Evolutionary conservation across 1,140 invertebrate genomes (phyloP).

Genomic region (Mactra quadrangularis): DNA sequence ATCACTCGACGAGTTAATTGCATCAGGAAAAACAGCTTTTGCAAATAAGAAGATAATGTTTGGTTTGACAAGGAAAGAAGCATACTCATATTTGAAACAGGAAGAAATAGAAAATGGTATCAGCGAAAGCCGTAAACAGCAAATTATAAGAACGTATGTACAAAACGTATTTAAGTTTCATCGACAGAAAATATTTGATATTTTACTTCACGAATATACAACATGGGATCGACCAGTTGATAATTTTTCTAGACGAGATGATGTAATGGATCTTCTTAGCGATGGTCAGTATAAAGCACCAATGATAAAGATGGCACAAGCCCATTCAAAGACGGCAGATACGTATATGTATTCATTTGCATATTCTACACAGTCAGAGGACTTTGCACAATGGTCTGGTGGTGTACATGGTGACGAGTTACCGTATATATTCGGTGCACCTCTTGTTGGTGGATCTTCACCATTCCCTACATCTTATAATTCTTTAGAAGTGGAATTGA

Average conservation of each 20-base stretch:
- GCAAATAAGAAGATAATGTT: slow-evolving; percentile 91
- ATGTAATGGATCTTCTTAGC: slow-evolving; percentile 94
- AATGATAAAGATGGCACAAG: slow-evolving; percentile 94
- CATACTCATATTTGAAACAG: slow-evolving; percentile 93
- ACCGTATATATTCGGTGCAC: slow-evolving; percentile 96
- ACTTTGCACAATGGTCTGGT: slow-evolving; percentile 81
- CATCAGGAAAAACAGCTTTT: slow-evolving; percentile 77
- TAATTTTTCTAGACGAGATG: slow-evolving; percentile 93
- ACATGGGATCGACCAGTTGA: slow-evolving; percentile 74
- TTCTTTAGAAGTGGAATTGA: slow-evolving; percentile 93
- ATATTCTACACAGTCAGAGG: slow-evolving; percentile 94
- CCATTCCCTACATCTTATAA: slow-evolving; percentile 95
- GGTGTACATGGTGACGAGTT: slow-evolving; percentile 95
- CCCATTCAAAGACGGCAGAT: slow-evolving; percentile 88
- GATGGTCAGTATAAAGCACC: slow-evolving; percentile 96
- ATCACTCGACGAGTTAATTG: slow-evolving; percentile 78
- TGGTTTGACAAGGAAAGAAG: slow-evolving; percentile 96
- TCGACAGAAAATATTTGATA: slow-evolving; percentile 98
- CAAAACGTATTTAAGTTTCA: slow-evolving; percentile 95
- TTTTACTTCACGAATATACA: slow-evolving; percentile 96
- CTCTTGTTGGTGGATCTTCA: slow-evolving; percentile 90
- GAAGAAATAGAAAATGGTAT: slow-evolving; percentile 97
- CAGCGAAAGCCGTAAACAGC: slow-evolving; percentile 93
- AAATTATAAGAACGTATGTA: slow-evolving; percentile 95
- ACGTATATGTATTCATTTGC: slow-evolving; percentile 81